Evolutionary conservation across 2,113 vertebrate genomes (phyloP).

Genomic region (Salvelinus namaycush): DNA sequence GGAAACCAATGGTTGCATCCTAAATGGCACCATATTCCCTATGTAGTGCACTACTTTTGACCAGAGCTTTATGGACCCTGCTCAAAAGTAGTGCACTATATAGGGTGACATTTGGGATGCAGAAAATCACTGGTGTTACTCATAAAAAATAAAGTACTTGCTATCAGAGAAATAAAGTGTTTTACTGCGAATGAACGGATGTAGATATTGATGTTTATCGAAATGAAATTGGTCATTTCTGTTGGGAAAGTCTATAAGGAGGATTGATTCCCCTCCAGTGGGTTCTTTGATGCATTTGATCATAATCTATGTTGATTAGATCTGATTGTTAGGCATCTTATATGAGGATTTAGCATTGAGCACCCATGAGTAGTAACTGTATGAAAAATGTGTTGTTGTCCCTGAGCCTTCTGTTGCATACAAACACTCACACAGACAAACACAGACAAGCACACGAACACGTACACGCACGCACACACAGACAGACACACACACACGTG

Average conservation of each 20-base stretch:
- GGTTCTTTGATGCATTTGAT: conserved; percentile 32
- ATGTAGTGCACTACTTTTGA: conserved; percentile 10
- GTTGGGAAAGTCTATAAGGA: conserved; percentile 16
- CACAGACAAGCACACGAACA: background rate
- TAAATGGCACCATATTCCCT: conserved; percentile 38
- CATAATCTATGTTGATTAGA: conserved; percentile 52
- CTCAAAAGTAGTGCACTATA: background rate
- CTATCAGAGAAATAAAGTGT: too few species aligned
- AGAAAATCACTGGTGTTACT: background rate
- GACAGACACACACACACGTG: background rate
- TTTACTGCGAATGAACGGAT: background rate
- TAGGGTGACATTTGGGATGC: too few species aligned
- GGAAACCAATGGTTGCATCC: conserved; percentile 50
- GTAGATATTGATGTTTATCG: conserved; percentile 24
- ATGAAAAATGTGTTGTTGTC: conserved; percentile 51
- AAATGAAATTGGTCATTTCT: conserved; percentile 41
- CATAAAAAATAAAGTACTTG: background rate
- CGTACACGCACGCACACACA: background rate
- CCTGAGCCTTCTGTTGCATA: conserved; percentile 18
- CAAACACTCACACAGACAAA: conserved; percentile 25
- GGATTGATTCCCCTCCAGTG: conserved; percentile 9
- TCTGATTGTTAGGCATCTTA: conserved; percentile 50
- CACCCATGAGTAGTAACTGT: conserved; percentile 48
- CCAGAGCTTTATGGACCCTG: background rate
- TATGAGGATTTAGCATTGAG: conserved; percentile 47